Conservation (phyloP, 2,797 vertebrate genomes). For the Scolopax bukidnonensis region DNA sequence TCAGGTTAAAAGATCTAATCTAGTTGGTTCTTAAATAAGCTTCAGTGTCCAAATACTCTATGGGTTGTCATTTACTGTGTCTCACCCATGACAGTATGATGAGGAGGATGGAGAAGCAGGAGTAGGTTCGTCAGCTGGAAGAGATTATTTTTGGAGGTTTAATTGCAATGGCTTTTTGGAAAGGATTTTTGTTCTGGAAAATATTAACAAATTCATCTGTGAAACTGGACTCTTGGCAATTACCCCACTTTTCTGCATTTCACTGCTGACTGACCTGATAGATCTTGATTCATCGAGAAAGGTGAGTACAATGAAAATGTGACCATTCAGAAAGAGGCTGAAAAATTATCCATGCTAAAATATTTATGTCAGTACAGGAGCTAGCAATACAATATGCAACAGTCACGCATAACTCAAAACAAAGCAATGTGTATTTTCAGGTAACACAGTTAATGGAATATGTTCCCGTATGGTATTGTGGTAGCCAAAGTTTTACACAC, state of each 20-base stretch:
- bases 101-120: background rate
- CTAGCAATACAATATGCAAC: background rate
- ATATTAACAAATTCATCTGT: background rate
- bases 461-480: background rate
- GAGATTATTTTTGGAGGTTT: background rate
- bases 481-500: background rate
- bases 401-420: background rate
- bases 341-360: background rate
- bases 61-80: background rate
- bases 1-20: background rate
- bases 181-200: background rate
- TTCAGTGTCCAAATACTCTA: background rate
- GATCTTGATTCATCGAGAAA: background rate
- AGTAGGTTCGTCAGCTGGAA: background rate
- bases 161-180: background rate
- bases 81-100: background rate
- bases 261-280: background rate
- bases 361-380: background rate
- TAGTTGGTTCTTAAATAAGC: background rate
- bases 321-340: background rate
- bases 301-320: background rate
- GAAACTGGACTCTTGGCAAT: background rate
- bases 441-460: background rate
- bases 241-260: background rate
- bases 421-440: background rate